These are phyloP conservation scores for Akabosia matsudoensis DNA, from an alignment of 1,140 invertebrate species.

Conservation along the genomic window DNA sequence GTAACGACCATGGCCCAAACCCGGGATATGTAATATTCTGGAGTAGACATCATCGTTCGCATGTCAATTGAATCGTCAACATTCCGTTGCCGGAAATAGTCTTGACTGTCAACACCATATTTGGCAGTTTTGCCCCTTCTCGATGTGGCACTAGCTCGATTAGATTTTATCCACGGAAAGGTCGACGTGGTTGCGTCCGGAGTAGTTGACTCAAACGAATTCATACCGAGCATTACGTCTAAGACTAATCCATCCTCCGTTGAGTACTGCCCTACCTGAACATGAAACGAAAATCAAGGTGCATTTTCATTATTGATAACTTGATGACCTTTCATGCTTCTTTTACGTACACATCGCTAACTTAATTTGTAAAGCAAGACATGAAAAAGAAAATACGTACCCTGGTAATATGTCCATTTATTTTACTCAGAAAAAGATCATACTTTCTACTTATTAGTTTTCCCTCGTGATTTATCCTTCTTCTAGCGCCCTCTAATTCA, in stretches of 20 bases:
- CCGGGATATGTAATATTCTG: constrained; percentile 49
- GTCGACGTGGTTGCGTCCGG: neutral
- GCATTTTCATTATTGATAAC: neutral
- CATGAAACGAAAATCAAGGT: neutral
- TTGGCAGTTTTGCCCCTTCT: constrained; percentile 34
- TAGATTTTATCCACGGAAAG: neutral
- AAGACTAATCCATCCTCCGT: constrained; percentile 47
- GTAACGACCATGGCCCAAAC: constrained; percentile 51
- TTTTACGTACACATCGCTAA: neutral
- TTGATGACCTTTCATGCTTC: neutral
- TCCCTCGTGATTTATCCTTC: constrained; percentile 45
- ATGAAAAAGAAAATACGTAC: constrained; percentile 36
- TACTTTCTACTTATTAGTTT: constrained; percentile 46
- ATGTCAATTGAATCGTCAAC: constrained; percentile 36
- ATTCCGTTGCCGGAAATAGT: constrained; percentile 23
- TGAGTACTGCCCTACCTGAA: constrained; percentile 49
- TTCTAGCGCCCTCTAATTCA: constrained; percentile 46
- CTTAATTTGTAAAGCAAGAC: neutral
- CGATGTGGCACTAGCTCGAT: neutral
- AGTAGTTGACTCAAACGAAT: neutral
- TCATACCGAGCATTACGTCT: constrained; percentile 38
- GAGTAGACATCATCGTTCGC: constrained; percentile 36
- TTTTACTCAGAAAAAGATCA: constrained; percentile 43
- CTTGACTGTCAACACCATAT: constrained; percentile 8
- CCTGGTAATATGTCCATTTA: constrained; percentile 34